Evolutionary conservation across 1,140 invertebrate species (phyloP), one percentile per base, ranked within the genome.

Genomic region (Aphaenogaster rudis): DNA sequence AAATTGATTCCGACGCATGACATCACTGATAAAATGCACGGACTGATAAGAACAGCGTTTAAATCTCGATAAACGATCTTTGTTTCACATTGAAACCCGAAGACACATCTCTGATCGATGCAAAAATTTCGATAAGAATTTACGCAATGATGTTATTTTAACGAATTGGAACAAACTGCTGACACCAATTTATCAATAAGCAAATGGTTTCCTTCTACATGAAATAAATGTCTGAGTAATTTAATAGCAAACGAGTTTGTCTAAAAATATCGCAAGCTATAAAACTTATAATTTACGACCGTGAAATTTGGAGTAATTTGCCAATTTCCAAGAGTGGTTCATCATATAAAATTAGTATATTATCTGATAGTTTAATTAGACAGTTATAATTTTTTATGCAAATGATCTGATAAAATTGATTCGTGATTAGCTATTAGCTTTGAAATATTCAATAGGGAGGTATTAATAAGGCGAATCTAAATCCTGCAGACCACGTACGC

Each of bases 401-500:
- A 57, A n/a, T 72, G 33, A 72, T 45, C 15, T n/a, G 57, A 71
- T 57, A 81, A 33, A 48, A 45, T 28, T 57, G 57, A 33, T 45
- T 42, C 28, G 15, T 0, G 2, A 42, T 48, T 50, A 13, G 42
- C 1, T 9, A 8, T 64, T 50, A 80, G 4, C 4, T 45, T 21
- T 21, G 9, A 57, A 21, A 48, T 64, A 15, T 66, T 66, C 8
- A 59, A 36, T 45, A 33, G 3, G 17, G 36, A 17, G 4, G 4
- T 36, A 54, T 52, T 61, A 48, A 48, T 17, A 15, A 15, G 15
- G 13, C 5, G 5, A 45, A n/a, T 45, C 1, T 33, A 59, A 72
- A 61, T 72, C 3, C 39, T 61, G 4, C 69, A 84, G 80, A 84
- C 33, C 69, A 64, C 39, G 74, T 61, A 28, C 87, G 81, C 78